These are phyloP conservation scores for Rhinella marina DNA, from an alignment of 2,797 vertebrate genomes.

Conservation along the genomic window DNA sequence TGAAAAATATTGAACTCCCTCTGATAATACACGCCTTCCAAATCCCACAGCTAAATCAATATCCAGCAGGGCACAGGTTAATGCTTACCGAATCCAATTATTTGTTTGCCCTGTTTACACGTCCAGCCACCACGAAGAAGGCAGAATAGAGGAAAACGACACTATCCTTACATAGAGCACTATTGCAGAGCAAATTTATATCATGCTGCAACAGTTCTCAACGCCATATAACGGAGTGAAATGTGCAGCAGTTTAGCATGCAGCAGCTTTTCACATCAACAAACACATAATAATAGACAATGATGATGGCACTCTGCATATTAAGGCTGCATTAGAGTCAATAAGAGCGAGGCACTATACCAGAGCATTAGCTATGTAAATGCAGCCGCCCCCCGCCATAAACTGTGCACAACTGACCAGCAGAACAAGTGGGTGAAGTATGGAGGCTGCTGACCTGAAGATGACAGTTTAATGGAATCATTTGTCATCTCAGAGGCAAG, in stretches of 20 bases:
- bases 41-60: conserved; percentile 19
- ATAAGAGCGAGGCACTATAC: conserved; percentile 1
- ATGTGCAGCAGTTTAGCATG: background rate
- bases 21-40: background rate
- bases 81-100: background rate
- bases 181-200: background rate
- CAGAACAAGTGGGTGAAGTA: conserved; percentile 40
- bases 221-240: background rate
- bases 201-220: background rate
- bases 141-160: background rate
- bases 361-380: conserved; percentile 6
- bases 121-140: background rate
- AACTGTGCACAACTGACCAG: background rate
- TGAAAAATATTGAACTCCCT: conserved; percentile 1
- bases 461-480: conserved; percentile 57
- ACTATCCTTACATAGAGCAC: background rate
- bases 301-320: conserved; percentile 2
- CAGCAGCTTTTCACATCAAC: background rate
- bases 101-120: background rate
- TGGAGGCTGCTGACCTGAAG: conserved; percentile 38
- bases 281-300: conserved; percentile 18
- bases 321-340: conserved; percentile 14
- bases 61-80: background rate
- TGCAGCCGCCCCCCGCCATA: background rate
- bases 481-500: conserved; percentile 39